Evolutionary conservation across 1,140 invertebrate species (phyloP), one percentile per base, ranked within the genome.

Genomic region (Drosophila pandora): DNA sequence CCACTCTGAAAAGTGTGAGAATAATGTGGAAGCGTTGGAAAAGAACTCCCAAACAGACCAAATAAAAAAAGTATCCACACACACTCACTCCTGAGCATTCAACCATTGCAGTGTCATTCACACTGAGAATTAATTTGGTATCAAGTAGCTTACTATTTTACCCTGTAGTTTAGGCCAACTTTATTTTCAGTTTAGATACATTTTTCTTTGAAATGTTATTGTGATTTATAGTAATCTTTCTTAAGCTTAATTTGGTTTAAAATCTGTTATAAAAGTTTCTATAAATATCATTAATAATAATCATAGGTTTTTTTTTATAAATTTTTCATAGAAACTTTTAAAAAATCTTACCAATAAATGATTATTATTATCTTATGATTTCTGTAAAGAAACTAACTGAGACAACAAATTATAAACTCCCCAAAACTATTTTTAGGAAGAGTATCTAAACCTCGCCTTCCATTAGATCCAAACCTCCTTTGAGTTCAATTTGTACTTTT

Each of bases 1-100:
- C 72, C 72, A 78, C 72, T 57, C 61, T 75, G 63, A 39, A 76
- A 63, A 82, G 74, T 85, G 82, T 85, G 82, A 82, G 82, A 85
- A 85, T 60, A 64, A 63, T 87, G 82, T 74, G 81, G 80, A 85
- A 71, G 75, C 56, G 72, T 60, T 57, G 76, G 50, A 65, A 61
- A 62, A 53, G 47, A 68, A 48, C 76, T 58, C 50, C 49, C 48
- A 65, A 54, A 76, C 64, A 57, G 21, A 13, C 43, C 22, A 43
- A 69, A 54, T 13, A 56, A 55, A 56, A 64, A 54, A 53, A 54
- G 21, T 22, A 23, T 22, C 48, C 30, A 32, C 17, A 23, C 63
- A 34, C 48, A 64, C 25, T 6, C 25, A 28, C 25, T 1, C 25
- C 5, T 67, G 34, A 63, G 58, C 48, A 52, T 59, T 54, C 45